Evolutionary conservation across 1,140 invertebrate genomes (phyloP), one percentile per base, ranked within the genome.

Genomic region (Chironomus striatipennis): DNA sequence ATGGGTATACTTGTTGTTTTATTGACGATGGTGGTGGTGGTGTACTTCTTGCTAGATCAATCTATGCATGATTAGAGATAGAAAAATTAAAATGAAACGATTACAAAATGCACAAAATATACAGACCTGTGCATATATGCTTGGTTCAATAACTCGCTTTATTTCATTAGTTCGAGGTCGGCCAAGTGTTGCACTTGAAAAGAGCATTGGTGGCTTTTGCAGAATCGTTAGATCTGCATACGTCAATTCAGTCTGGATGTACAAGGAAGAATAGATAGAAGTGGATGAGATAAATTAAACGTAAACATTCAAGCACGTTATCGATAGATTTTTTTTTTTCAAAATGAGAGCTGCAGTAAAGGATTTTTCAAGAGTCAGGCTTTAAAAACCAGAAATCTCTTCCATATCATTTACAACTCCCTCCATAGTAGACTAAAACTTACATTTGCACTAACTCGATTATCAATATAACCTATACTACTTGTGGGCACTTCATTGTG

Each of bases 51-150:
- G 65, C 65, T 70, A 70, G 10, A 70, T 70, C 65, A 18, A 70
- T 70, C 65, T 70, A 10, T 21, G 12, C 12, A 57, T 57, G n/a
- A 57, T n/a, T 57, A n/a, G 9, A 34, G 24, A 34, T 34, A 57
- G 10, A 57, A 57, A 57, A n/a, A 57, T 57, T n/a, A 15, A 1
- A 57, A 57, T 15, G 4, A 57, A 57, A 12, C 12, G 5, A 5
- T 34, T 2, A 34, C 24, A 15, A 57, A 57, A 15, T n/a, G 47
- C 12, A 34, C 24, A 34, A 34, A 34, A 34, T 34, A 57, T 15
- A 57, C 65, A 20, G 20, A 88, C 87, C 82, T 88, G 87, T 76
- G 87, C 87, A 80, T 88, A 88, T 78, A 88, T 87, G 75, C 85
- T 86, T 76, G 86, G 85, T 76, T 88, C 86, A 70, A 70, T 70